Evolutionary conservation across 2,113 vertebrate genomes (phyloP).

Genomic region (Microcebus ravelobensis): DNA sequence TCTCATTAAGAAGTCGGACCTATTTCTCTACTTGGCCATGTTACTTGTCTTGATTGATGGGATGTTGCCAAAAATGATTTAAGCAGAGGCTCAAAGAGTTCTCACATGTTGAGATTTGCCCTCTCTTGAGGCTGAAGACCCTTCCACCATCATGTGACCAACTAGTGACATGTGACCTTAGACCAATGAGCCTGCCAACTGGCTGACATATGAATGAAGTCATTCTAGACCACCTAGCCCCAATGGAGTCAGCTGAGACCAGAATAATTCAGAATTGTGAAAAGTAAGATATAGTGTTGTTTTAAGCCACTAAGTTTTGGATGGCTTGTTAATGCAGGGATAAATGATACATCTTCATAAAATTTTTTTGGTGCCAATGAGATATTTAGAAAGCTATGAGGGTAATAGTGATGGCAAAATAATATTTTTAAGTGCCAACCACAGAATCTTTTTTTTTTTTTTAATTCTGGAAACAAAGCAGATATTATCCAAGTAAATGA

Average conservation of each 20-base stretch:
- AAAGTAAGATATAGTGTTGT: neutral
- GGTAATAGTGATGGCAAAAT: neutral
- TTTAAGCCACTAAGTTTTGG: neutral
- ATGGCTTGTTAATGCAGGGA: neutral
- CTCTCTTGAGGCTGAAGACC: neutral
- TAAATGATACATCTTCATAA: neutral
- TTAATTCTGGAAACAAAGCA: conserved; percentile 38
- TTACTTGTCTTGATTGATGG: neutral
- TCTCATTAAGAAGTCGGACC: neutral
- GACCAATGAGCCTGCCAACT: neutral
- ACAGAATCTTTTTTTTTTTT: neutral
- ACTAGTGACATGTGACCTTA: neutral
- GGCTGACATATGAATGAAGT: neutral
- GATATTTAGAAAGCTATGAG: neutral
- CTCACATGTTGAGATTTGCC: neutral
- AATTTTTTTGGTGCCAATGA: neutral
- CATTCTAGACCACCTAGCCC: neutral
- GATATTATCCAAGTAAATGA: neutral
- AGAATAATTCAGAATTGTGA: neutral
- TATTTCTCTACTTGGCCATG: neutral
- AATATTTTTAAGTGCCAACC: neutral
- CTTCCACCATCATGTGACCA: neutral
- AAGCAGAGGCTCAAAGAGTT: neutral
- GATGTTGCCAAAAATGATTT: neutral
- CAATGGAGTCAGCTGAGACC: neutral